These are phyloP conservation scores for Cantharis flavilabris DNA, from an alignment of 2,888 invertebrate species.

Conservation along the genomic window DNA sequence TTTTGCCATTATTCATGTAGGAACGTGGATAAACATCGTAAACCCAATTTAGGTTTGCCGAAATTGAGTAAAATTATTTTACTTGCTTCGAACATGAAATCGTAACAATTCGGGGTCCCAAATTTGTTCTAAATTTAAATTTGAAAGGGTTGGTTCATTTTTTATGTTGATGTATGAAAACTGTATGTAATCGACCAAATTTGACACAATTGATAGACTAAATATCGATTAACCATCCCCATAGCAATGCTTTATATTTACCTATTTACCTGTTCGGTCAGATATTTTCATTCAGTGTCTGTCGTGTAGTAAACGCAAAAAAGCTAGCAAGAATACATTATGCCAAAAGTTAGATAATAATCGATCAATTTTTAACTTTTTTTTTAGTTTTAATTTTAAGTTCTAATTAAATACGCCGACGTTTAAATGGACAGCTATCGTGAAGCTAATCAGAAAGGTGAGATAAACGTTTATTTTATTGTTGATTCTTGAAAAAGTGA, in stretches of 20 bases:
- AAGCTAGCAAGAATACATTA: slow-evolving; percentile 5
- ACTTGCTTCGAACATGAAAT: background rate
- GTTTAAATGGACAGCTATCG: slow-evolving; percentile 11
- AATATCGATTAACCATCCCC: slow-evolving; percentile 30
- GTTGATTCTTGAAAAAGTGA: background rate
- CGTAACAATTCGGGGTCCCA: background rate
- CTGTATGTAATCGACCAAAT: background rate
- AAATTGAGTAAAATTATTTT: background rate
- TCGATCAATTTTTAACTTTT: slow-evolving; percentile 21
- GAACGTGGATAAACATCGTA: background rate
- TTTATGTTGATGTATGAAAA: background rate
- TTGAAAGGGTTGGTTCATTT: background rate
- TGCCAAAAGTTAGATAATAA: slow-evolving; percentile 41
- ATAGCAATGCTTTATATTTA: slow-evolving; percentile 33
- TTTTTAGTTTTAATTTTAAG: background rate
- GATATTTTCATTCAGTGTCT: slow-evolving; percentile 7
- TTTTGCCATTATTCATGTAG: background rate
- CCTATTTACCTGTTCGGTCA: slow-evolving; percentile 13
- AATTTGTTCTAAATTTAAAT: background rate
- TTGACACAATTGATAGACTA: slow-evolving; percentile 9
- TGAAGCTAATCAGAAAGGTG: slow-evolving; percentile 18
- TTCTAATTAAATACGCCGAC: background rate
- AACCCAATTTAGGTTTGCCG: background rate
- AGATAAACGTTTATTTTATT: slow-evolving; percentile 5
- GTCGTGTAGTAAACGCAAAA: slow-evolving; percentile 7